phyloP scores from a whole-genome alignment of 1,140 invertebrate species.

The Anastrepha obliqua region DNA sequence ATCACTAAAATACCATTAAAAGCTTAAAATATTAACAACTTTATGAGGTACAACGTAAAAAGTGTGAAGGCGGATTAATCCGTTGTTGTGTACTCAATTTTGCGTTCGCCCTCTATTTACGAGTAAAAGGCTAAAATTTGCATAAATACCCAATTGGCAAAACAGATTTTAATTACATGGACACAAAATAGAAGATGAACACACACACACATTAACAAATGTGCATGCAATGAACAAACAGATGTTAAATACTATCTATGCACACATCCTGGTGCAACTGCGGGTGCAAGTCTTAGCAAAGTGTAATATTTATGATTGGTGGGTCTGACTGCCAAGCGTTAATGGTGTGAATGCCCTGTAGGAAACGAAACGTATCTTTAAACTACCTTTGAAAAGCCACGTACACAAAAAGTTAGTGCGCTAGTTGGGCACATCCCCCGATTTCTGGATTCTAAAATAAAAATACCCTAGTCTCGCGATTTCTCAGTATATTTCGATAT shows the following conservation, averaged over 20 bases:
- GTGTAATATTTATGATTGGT: neutral
- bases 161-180: constrained; percentile 47
- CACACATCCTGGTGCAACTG: neutral
- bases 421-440: too few species aligned
- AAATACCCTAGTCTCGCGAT: too few species aligned
- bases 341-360: neutral
- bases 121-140: constrained; percentile 30
- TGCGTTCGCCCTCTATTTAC: constrained; percentile 13
- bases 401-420: too few species aligned
- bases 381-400: neutral
- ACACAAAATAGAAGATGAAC: neutral
- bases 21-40: constrained; percentile 49
- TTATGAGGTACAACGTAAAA: neutral
- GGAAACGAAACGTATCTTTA: too few species aligned
- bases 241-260: neutral
- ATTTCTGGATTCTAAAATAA: too few species aligned
- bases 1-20: constrained; percentile 36
- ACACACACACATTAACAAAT: neutral
- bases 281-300: neutral
- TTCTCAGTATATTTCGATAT: too few species aligned
- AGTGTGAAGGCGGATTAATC: neutral
- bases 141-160: constrained; percentile 38
- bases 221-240: neutral
- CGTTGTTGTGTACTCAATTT: constrained; percentile 23
- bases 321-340: neutral